Evolutionary conservation across 2,888 invertebrate species (phyloP).

Genomic region (Linnaemya vulpina): DNA sequence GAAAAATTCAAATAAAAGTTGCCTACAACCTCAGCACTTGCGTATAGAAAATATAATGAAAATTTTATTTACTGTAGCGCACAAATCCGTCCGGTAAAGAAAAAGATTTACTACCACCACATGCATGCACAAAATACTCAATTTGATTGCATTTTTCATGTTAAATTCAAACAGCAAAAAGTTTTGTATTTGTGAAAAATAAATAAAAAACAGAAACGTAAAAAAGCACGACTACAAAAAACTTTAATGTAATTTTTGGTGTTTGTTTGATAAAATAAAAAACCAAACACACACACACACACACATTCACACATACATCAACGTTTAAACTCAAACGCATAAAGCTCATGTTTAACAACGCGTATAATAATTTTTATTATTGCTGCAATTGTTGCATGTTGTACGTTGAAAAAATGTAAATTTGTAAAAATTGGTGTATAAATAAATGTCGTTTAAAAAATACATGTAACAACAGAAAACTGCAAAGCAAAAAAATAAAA

Average conservation of each 20-base stretch:
- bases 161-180: conserved; percentile 57
- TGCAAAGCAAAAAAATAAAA: background rate
- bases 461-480: background rate
- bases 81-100: background rate
- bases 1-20: no score
- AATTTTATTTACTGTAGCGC: background rate
- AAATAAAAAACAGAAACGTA: conserved; percentile 17
- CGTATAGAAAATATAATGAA: background rate
- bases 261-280: conserved; percentile 52
- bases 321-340: conserved; percentile 40
- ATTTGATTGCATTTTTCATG: conserved; percentile 68
- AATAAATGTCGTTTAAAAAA: conserved; percentile 54
- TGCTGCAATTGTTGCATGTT: conserved; percentile 71
- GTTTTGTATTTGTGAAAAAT: conserved; percentile 50
- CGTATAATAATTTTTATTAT: conserved; percentile 71
- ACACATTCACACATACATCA: background rate
- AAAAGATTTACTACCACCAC: background rate
- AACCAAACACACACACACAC: background rate
- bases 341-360: conserved; percentile 69
- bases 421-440: conserved; percentile 32
- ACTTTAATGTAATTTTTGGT: conserved; percentile 61
- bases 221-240: background rate
- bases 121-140: conserved; percentile 16
- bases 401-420: conserved; percentile 19
- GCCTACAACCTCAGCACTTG: no score